These are phyloP conservation scores for Clarias batrachus DNA, from an alignment of 2,113 vertebrate species.

Conservation along the genomic window DNA sequence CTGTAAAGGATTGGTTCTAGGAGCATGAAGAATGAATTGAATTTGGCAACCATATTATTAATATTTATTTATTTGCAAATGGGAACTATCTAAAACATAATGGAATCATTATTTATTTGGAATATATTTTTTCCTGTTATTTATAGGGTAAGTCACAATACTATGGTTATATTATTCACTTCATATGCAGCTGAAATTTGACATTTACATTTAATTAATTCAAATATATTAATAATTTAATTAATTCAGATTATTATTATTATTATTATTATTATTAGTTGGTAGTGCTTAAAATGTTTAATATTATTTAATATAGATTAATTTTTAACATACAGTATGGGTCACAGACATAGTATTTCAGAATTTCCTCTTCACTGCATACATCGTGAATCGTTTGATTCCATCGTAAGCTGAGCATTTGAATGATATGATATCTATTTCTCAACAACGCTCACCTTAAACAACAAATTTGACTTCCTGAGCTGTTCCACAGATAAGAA, in stretches of 20 bases:
- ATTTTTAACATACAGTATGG: background rate
- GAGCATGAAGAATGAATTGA: no score
- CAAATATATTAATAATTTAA: background rate
- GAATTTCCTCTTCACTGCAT: background rate
- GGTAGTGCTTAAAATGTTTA: background rate
- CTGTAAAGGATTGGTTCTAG: no score
- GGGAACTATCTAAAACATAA: background rate
- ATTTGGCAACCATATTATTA: no score
- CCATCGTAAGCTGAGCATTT: background rate
- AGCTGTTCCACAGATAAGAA: background rate
- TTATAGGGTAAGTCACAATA: background rate
- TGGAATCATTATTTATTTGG: background rate
- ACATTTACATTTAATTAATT: background rate
- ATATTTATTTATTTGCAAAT: background rate
- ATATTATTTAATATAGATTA: slow-evolving; percentile 15
- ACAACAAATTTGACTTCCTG: background rate
- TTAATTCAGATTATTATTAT: background rate
- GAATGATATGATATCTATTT: background rate
- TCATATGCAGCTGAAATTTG: background rate
- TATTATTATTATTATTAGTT: background rate
- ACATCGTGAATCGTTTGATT: background rate
- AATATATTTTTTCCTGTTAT: background rate
- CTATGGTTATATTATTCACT: background rate
- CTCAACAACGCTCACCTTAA: background rate
- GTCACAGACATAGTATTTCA: background rate